These are phyloP conservation scores for Acleris laterana DNA, from an alignment of 2,888 invertebrate genomes.

Conservation along the genomic window DNA sequence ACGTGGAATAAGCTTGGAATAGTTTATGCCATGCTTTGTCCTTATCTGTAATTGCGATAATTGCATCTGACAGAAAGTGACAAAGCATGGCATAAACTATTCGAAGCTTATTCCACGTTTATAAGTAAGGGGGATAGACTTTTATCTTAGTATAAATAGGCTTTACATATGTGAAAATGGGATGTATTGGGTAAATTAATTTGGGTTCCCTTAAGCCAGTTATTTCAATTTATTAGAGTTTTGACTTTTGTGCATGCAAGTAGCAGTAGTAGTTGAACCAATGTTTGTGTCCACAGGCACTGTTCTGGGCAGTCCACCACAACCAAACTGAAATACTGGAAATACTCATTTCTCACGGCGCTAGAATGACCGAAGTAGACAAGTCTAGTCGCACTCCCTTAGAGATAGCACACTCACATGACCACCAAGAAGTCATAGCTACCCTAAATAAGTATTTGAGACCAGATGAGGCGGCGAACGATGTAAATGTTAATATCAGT, in stretches of 20 bases:
- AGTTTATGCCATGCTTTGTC: too few relatives aligned
- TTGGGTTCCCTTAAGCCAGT: too few relatives aligned
- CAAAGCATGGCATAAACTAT: too few relatives aligned
- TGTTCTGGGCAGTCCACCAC: conserved; percentile 86
- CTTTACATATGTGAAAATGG: too few relatives aligned
- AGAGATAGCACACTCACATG: conserved; percentile 82
- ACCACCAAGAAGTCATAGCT: conserved; percentile 72
- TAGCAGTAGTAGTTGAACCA: conserved; percentile 4
- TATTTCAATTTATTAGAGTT: too few relatives aligned
- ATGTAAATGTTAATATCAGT: conserved; percentile 46
- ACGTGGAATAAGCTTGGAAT: too few relatives aligned
- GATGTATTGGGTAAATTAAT: too few relatives aligned
- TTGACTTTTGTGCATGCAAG: conserved; percentile 11
- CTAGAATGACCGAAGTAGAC: conserved; percentile 78
- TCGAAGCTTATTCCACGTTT: too few relatives aligned
- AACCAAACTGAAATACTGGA: conserved; percentile 82
- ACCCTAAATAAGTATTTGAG: conserved; percentile 69
- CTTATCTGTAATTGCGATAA: too few relatives aligned
- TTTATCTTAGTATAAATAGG: too few relatives aligned
- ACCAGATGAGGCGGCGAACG: conserved; percentile 46
- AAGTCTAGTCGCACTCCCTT: conserved; percentile 73
- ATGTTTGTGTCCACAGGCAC: conserved; percentile 73
- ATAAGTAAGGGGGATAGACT: too few relatives aligned
- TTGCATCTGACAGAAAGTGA: too few relatives aligned
- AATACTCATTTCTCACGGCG: conserved; percentile 81